Percentiles rank a stretch among this genome's conserved stretches.
Evolutionary conservation across 2,797 vertebrate species (phyloP).

Genomic region (Megalops cyprinoides): DNA sequence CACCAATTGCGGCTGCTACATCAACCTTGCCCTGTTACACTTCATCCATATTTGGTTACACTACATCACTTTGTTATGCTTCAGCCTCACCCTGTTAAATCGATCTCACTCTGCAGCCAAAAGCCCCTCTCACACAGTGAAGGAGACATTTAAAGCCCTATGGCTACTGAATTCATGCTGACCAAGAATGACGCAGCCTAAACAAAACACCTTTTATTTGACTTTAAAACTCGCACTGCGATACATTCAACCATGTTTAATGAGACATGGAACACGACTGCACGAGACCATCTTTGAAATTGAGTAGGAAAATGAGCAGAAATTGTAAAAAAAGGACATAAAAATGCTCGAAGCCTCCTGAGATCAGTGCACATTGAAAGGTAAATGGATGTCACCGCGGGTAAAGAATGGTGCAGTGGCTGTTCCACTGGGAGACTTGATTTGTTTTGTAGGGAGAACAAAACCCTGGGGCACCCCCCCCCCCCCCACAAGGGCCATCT

Average conservation of each 20-base stretch:
- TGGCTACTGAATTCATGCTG: not conserved
- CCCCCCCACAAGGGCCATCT: no score
- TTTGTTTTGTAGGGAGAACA: constrained; percentile 4
- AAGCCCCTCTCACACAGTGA: not conserved
- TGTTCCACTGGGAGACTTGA: not conserved
- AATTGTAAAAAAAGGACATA: not conserved
- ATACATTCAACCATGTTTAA: not conserved
- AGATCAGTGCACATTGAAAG: not conserved
- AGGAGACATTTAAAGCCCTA: not conserved
- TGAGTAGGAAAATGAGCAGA: not conserved
- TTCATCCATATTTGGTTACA: not conserved
- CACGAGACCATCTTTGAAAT: not conserved
- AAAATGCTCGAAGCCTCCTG: not conserved
- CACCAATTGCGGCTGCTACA: not conserved
- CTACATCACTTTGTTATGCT: not conserved
- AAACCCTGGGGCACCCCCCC: not conserved
- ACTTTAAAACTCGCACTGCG: not conserved
- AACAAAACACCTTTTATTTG: not conserved
- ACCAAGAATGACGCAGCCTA: not conserved
- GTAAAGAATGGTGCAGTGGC: not conserved
- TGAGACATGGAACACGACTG: not conserved
- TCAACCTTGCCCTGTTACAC: not conserved
- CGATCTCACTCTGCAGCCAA: not conserved
- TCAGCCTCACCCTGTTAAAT: not conserved
- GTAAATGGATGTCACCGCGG: not conserved